Conservation (phyloP, 2,113 vertebrate species). For the Phalacrocorax pelagicus region DNA sequence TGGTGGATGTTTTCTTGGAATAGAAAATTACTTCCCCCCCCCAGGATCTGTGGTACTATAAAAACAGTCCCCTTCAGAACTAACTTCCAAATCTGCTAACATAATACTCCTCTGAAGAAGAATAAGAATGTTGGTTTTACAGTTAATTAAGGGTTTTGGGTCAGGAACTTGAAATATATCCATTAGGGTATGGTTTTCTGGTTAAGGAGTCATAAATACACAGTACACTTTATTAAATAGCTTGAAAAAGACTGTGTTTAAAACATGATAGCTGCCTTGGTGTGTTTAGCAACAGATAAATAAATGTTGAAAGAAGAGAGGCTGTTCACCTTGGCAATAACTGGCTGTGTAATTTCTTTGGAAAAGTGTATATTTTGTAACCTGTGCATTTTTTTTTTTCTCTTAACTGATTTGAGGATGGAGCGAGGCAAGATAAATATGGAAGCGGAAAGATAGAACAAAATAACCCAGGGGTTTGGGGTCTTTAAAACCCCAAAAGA, state of each 20-base stretch:
- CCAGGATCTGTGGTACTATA: slow-evolving; percentile 45
- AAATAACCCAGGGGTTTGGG: neutral
- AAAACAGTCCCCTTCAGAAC: slow-evolving; percentile 45
- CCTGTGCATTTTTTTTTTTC: neutral
- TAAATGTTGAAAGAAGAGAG: neutral
- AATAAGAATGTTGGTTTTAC: slow-evolving; percentile 57
- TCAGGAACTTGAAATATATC: slow-evolving; percentile 63
- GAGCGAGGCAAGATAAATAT: neutral
- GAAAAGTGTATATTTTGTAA: neutral
- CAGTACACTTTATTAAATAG: slow-evolving; percentile 34
- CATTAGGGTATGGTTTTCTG: slow-evolving; percentile 58
- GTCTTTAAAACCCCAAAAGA: neutral
- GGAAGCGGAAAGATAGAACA: neutral
- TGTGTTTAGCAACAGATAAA: slow-evolving; percentile 14
- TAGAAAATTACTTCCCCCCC: slow-evolving; percentile 41
- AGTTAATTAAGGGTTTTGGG: slow-evolving; percentile 47
- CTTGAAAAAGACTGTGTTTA: slow-evolving; percentile 5
- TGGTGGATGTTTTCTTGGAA: slow-evolving; percentile 64
- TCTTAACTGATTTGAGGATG: neutral
- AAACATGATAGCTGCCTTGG: slow-evolving; percentile 22
- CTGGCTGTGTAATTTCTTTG: neutral
- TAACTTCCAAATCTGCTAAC: slow-evolving; percentile 51
- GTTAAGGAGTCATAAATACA: slow-evolving; percentile 57
- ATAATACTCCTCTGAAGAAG: slow-evolving; percentile 61
- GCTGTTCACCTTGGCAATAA: neutral